phyloP scores from a whole-genome alignment of 2,888 invertebrate species.

The Linyphia triangularis region DNA sequence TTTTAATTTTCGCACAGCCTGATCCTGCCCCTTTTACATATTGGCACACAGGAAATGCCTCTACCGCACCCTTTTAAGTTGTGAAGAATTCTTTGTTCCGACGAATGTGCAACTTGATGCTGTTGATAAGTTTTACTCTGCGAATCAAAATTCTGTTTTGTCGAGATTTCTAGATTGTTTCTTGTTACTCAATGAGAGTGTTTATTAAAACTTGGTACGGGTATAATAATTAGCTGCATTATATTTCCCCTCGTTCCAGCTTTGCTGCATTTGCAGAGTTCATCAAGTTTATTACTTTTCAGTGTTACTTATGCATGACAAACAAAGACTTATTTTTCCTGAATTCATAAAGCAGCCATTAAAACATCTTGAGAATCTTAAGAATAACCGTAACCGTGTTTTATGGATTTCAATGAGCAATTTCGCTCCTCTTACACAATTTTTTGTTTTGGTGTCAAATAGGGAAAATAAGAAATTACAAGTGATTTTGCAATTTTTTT shows the following conservation, averaged over 20 bases:
- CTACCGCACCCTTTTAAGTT: neutral
- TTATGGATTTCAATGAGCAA: too few relatives aligned
- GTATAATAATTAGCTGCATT: neutral
- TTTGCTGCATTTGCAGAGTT: neutral
- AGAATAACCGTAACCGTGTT: too few relatives aligned
- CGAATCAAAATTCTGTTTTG: constrained; percentile 43
- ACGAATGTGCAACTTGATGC: constrained; percentile 8
- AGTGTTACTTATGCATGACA: too few relatives aligned
- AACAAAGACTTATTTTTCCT: too few relatives aligned
- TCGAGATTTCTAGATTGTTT: neutral
- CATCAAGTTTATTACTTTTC: neutral
- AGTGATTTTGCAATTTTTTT: too few relatives aligned
- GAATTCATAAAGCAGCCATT: too few relatives aligned
- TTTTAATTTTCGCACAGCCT: too few relatives aligned
- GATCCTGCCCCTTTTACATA: neutral
- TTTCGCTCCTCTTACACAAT: too few relatives aligned
- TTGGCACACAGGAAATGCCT: constrained; percentile 16
- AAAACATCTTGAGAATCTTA: too few relatives aligned
- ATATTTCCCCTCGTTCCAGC: neutral
- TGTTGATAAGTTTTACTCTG: constrained; percentile 5
- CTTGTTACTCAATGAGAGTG: constrained; percentile 12
- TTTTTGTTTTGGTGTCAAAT: too few relatives aligned
- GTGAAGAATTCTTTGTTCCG: constrained; percentile 37
- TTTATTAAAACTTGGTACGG: neutral
- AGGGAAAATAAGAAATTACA: too few relatives aligned